Evolutionary conservation across 30 jellyfish, hydroid and myxozoan species (phyloP).

Genomic region (Chrysaora quinquecirrha): DNA sequence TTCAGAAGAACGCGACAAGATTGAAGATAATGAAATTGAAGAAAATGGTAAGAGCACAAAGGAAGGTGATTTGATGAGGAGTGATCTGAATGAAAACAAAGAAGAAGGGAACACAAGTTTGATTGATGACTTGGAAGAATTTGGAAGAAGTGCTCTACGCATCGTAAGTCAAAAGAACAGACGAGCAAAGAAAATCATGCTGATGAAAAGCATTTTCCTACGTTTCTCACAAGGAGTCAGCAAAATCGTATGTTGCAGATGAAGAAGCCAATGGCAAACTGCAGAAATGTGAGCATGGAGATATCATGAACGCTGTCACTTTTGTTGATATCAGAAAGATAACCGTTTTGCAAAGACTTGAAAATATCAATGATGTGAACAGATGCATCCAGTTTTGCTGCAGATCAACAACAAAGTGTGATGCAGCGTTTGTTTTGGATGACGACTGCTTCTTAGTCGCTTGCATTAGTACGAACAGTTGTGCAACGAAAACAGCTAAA

Average conservation of each 20-base stretch:
- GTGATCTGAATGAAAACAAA: not conserved
- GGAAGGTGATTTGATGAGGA: slow-evolving; percentile 9
- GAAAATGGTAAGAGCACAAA: not conserved
- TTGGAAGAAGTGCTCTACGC: slow-evolving; percentile 24
- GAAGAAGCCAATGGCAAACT: slow-evolving; percentile 4
- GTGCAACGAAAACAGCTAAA: slow-evolving; percentile 14
- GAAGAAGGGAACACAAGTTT: not conserved
- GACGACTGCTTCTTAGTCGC: slow-evolving; percentile 69
- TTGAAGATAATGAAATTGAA: not conserved
- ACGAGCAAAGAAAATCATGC: not conserved
- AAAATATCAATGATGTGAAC: slow-evolving; percentile 26
- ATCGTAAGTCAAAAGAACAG: not conserved
- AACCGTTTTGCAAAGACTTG: slow-evolving; percentile 57
- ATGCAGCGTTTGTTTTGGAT: slow-evolving; percentile 73
- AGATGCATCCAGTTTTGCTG: slow-evolving; percentile 83
- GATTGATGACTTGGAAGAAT: not conserved
- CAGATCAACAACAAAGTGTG: slow-evolving; percentile 61
- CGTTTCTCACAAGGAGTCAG: slow-evolving; percentile 37
- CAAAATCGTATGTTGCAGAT: slow-evolving; percentile 17
- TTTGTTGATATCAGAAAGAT: slow-evolving; percentile 62
- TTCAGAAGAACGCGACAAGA: not conserved
- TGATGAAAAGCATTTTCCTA: slow-evolving; percentile 50
- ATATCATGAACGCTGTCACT: slow-evolving; percentile 17
- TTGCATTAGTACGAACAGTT: slow-evolving; percentile 42
- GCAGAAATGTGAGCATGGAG: slow-evolving; percentile 55